Conservation (phyloP, 2,888 invertebrate genomes). For the Muschampia plurimacula region DNA sequence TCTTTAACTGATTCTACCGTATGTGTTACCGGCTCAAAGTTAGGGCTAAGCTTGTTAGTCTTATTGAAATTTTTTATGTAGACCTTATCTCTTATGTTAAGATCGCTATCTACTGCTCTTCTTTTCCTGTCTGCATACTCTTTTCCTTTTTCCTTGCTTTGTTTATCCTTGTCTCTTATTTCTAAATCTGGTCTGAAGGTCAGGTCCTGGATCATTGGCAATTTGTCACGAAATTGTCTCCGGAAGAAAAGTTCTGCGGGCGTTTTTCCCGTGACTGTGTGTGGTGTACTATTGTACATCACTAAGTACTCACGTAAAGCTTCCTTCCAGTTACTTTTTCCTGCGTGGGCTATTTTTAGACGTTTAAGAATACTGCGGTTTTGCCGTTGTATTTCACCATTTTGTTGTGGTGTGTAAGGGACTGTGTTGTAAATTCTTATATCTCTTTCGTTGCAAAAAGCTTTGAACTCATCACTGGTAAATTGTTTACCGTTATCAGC, state of each 20-base stretch:
- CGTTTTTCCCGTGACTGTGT: constrained; percentile 1
- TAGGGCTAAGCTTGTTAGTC: constrained; percentile 5
- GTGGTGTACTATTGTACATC: constrained; percentile 6
- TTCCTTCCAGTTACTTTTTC: neutral
- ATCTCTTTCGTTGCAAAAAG: neutral
- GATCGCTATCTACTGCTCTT: constrained; percentile 5
- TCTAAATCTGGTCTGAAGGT: constrained; percentile 2
- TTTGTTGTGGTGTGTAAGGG: constrained; percentile 3
- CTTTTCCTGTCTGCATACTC: neutral
- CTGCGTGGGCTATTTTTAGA: neutral
- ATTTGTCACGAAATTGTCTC: constrained; percentile 17
- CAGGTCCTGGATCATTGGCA: constrained; percentile 2
- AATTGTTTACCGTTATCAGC: constrained; percentile 5
- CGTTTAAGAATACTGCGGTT: constrained; percentile 1
- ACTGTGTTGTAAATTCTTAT: neutral
- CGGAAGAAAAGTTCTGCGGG: constrained; percentile 10
- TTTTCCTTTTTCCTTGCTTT: constrained; percentile 13
- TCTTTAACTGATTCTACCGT: neutral
- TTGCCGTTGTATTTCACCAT: constrained; percentile 2
- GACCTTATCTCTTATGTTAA: neutral
- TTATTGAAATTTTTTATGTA: neutral
- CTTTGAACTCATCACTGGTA: neutral
- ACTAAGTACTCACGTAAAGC: neutral
- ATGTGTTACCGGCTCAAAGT: neutral
- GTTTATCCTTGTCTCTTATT: constrained; percentile 1